These are phyloP conservation scores for Spheniscus humboldti DNA, from an alignment of 2,797 vertebrate species.

Conservation along the genomic window DNA sequence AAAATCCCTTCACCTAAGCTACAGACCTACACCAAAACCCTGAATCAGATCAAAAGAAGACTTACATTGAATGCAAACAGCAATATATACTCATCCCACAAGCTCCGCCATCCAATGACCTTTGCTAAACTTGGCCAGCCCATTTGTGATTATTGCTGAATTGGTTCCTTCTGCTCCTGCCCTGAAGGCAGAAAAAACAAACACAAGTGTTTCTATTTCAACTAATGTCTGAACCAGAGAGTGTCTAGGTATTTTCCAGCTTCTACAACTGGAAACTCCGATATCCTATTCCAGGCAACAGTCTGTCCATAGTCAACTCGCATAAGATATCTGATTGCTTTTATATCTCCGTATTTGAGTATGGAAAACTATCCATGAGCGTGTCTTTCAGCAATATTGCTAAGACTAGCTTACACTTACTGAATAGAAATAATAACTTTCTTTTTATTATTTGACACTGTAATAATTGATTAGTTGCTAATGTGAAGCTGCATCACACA, in stretches of 20 bases:
- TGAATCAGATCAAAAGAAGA: background rate
- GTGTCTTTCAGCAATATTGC: background rate
- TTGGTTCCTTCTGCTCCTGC: background rate
- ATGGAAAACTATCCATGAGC: background rate
- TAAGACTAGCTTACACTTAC: background rate
- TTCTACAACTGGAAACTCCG: background rate
- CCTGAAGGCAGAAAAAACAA: background rate
- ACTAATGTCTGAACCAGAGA: background rate
- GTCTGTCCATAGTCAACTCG: background rate
- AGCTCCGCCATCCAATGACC: background rate
- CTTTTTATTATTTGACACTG: background rate
- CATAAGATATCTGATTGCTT: background rate
- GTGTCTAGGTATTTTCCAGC: background rate
- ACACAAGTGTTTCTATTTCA: background rate
- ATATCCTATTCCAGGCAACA: background rate
- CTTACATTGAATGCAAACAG: background rate
- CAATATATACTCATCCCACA: background rate
- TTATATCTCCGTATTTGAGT: background rate
- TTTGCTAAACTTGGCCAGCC: background rate
- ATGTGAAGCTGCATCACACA: background rate
- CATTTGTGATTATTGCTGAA: background rate
- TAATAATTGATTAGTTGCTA: background rate
- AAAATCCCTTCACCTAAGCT: background rate
- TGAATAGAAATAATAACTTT: background rate
- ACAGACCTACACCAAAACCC: background rate